Evolutionary conservation across 2,113 vertebrate genomes (phyloP), one percentile per base, ranked within the genome.

Genomic region (Syngnathoides biaculeatus): DNA sequence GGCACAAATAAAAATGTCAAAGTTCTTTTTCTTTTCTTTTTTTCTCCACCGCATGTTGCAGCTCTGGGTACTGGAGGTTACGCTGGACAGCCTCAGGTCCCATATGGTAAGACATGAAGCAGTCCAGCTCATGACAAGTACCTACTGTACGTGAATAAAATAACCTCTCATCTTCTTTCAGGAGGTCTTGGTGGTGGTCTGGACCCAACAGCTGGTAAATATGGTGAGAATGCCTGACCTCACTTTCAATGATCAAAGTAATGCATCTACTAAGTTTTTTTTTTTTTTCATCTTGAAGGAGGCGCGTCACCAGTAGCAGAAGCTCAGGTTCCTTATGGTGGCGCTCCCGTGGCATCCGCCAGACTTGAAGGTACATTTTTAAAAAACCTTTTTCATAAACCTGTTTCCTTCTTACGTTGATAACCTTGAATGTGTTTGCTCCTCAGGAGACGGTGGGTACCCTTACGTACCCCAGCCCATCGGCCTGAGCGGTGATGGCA

Each of bases 381-480:
- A 3, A n/a, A n/a, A n/a, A n/a, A n/a, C n/a, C 48, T 26, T 26
- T 62, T 3, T 7, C 22, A 17, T 13, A 0, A 42, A 48, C 26
- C 20, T 47, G 39, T 64, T 26, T 11, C 24, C 12, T 17, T 48
- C 14, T 1, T 6, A 13, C 19, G 17, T 8, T 19, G 4, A 11
- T 50, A 19, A n/a, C 3, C 1, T 58, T 53, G 39, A 26, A 57
- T 24, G 0, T 1, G 20, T 22, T 0, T 69, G 12, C 69, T 9
- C 11, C 22, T 19, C n/a, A 92, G 91, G 84, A 79, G 89, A 90
- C 14, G 84, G 66, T 1, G 78, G 89, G 5, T 89, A 88, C 75
- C 89, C 88, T 0, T 91, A 90, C 45, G 71, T 69, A 15, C 58
- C 87, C 45, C 90, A 92, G 78, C 86, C 85, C 22, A 82, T 90